Base-by-base conservation (phyloP, 2,113 vertebrate species). In the Tachysurus fulvidraco region DNA sequence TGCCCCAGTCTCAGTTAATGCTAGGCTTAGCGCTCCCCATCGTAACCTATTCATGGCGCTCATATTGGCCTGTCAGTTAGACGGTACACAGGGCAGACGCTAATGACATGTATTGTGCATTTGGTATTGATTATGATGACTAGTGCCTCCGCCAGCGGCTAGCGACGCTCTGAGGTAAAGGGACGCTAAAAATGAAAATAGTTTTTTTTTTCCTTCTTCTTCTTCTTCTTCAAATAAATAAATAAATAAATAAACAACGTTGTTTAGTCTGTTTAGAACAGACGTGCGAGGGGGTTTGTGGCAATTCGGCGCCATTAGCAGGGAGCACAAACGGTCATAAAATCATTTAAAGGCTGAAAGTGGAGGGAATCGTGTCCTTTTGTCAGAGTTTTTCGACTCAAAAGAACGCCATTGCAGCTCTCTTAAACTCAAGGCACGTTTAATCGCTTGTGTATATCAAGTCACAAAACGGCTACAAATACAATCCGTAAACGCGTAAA, bases 31-130 rank as follows among this genome's bases (percentile, higher is more conserved):
- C 94, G 92, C 93, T 93, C 91, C 93, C 95, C 97, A 96, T 95
- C 96, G 96, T 96, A 92, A 93, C 94, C 94, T 95, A 96, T 96
- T 96, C 95, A 94, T 92, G 76, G 93, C 92, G 94, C 93, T 92
- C 92, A 93, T 92, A 95, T 96, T 96, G 95, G 95, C 94, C 94
- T 96, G 96, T 97, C 96, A 97, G 93, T 94, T 90, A 84, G 81
- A 92, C 93, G 95, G 94, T 92, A 95, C 95, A 94, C 94, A 94
- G 95, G 91, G 90, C 91, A 94, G 94, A 93, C 93, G 94, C 94
- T 95, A 92, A 93, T 95, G 94, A 95, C 93, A 90, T 92, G 95
- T 91, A 87, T 87, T 60, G 86, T 28, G 69, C 52, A 46, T 85
- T 86, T 81, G 78, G 65, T 91, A 91, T 92, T 92, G 90, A 96